These are phyloP conservation scores for Phengaris arion DNA, from an alignment of 2,888 invertebrate species.

Conservation along the genomic window DNA sequence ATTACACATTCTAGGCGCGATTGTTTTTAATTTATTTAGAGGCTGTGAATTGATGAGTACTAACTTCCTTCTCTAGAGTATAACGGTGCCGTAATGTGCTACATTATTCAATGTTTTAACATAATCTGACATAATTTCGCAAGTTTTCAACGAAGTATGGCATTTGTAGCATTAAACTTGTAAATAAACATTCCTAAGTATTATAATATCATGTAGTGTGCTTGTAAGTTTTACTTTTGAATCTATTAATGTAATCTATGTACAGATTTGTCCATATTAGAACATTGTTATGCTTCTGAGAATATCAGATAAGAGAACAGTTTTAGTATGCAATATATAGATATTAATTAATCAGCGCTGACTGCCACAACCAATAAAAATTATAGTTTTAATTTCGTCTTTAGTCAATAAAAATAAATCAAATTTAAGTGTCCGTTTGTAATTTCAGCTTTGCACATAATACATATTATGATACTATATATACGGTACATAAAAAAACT, in stretches of 20 bases:
- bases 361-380: too few relatives aligned
- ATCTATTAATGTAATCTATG: not conserved
- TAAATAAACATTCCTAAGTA: not conserved
- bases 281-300: not conserved
- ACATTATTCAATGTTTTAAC: slow-evolving; percentile 14
- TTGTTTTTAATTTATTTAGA: slow-evolving; percentile 15
- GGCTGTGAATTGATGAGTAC: slow-evolving; percentile 8
- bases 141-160: not conserved
- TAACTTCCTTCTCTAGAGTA: slow-evolving; percentile 8
- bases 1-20: not conserved
- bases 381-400: too few relatives aligned
- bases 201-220: too few relatives aligned
- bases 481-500: too few relatives aligned
- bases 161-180: not conserved
- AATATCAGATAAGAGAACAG: too few relatives aligned
- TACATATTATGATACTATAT: too few relatives aligned
- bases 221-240: not conserved
- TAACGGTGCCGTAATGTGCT: slow-evolving; percentile 1
- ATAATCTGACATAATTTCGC: slow-evolving; percentile 13
- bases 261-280: not conserved
- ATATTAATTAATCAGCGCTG: too few relatives aligned
- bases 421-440: too few relatives aligned
- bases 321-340: too few relatives aligned
- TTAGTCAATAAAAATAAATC: too few relatives aligned
- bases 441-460: too few relatives aligned